These are phyloP conservation scores for Leucozona laternaria DNA, from an alignment of 2,888 invertebrate genomes.

Conservation along the genomic window DNA sequence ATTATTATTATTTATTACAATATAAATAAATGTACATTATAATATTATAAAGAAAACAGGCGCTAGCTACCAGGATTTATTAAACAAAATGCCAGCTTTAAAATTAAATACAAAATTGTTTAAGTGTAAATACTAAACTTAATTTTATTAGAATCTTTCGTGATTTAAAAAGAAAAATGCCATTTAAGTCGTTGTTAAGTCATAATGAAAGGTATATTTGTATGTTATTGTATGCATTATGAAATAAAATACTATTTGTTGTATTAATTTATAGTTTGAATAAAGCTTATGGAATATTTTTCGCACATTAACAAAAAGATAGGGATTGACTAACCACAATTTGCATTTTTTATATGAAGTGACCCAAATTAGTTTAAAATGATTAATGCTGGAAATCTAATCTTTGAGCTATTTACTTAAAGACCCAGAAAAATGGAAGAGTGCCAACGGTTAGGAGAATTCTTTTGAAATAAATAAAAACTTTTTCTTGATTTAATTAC, in stretches of 20 bases:
- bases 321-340: background rate
- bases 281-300: conserved; percentile 40
- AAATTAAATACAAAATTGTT: conserved; percentile 43
- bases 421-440: too few species aligned
- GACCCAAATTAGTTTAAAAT: too few species aligned
- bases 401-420: too few species aligned
- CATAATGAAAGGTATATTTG: conserved; percentile 13
- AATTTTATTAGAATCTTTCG: conserved; percentile 27
- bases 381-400: too few species aligned
- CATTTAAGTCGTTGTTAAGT: conserved; percentile 20
- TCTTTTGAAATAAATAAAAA: too few species aligned
- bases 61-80: too few species aligned
- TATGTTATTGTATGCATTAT: conserved; percentile 30
- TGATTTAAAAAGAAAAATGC: conserved; percentile 9
- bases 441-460: too few species aligned
- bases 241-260: conserved; percentile 13
- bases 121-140: conserved; percentile 49
- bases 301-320: conserved; percentile 9
- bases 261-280: conserved; percentile 17
- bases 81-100: conserved; percentile 54
- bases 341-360: background rate
- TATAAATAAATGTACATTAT: too few species aligned
- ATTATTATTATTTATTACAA: too few species aligned
- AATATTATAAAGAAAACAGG: too few species aligned
- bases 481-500: too few species aligned